These are phyloP conservation scores for Catagonus wagneri DNA, from an alignment of 2,113 vertebrate species.

Conservation along the genomic window DNA sequence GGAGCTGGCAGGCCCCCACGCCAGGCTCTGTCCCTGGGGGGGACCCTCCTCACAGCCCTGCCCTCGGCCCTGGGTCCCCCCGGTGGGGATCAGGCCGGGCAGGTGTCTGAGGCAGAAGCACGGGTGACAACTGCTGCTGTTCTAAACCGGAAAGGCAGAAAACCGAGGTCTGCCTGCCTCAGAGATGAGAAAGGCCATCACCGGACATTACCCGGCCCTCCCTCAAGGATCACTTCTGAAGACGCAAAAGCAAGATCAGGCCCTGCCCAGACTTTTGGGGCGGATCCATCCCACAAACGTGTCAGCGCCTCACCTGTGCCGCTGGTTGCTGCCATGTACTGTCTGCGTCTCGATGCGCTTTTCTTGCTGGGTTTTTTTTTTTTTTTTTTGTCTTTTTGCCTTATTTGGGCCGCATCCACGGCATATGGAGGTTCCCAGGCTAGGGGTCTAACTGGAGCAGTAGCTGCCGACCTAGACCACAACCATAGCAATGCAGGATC, in stretches of 20 bases:
- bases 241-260: not conserved
- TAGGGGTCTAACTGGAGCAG: no score
- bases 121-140: fast-evolving
- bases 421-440: no score
- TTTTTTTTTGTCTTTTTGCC: no score
- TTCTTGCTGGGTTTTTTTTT: no score
- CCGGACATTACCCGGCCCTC: not conserved
- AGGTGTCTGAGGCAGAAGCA: not conserved
- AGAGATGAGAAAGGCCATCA: not conserved
- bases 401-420: no score
- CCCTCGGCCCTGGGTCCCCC: not conserved
- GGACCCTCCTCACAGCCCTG: not conserved
- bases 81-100: not conserved
- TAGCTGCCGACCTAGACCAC: no score
- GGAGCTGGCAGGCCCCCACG: not conserved
- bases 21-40: not conserved
- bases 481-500: no score
- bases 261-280: not conserved
- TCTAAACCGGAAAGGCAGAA: not conserved
- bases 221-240: not conserved
- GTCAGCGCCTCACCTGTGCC: not conserved
- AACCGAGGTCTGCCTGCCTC: not conserved
- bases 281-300: not conserved
- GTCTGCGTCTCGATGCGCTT: not conserved
- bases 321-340: not conserved